Percentiles rank a stretch among this genome's conserved stretches.
These are phyloP conservation scores for Colistium nudipinnis DNA, from an alignment of 2,113 vertebrate species.

Conservation along the genomic window DNA sequence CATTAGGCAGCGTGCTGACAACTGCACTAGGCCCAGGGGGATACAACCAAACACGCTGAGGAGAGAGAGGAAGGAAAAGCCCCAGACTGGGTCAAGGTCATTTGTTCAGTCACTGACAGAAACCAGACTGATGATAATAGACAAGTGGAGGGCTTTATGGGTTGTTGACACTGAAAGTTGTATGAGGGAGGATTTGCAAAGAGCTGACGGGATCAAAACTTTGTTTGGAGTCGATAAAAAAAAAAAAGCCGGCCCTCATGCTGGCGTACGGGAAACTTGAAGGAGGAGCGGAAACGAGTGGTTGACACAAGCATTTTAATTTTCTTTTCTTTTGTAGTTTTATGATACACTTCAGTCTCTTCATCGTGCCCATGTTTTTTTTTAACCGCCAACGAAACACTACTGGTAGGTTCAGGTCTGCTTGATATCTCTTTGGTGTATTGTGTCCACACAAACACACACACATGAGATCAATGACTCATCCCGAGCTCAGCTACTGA, in stretches of 20 bases:
- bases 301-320: conserved; percentile 58
- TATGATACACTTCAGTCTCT: conserved; percentile 72
- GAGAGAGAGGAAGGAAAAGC: conserved; percentile 33
- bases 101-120: conserved; percentile 48
- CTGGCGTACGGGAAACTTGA: conserved; percentile 10
- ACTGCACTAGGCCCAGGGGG: conserved; percentile 62
- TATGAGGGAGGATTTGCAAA: conserved; percentile 21
- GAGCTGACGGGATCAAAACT: conserved; percentile 31
- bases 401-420: conserved; percentile 56
- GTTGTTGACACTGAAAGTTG: conserved; percentile 43
- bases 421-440: conserved; percentile 62
- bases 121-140: conserved; percentile 34
- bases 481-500: conserved; percentile 18
- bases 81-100: conserved; percentile 55
- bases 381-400: conserved; percentile 55
- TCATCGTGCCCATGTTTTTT: conserved; percentile 52
- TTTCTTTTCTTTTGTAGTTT: conserved; percentile 71
- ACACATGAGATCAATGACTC: conserved; percentile 41
- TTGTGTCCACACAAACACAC: conserved; percentile 21
- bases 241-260: conserved; percentile 14
- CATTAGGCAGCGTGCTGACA: conserved; percentile 74
- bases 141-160: conserved; percentile 39
- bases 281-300: conserved; percentile 27
- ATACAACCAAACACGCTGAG: conserved; percentile 59
- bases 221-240: conserved; percentile 34